Percentiles rank a stretch among this genome's conserved stretches.
Evolutionary conservation across 2,797 vertebrate genomes (phyloP).

Genomic region (Uromys caudimaculatus): DNA sequence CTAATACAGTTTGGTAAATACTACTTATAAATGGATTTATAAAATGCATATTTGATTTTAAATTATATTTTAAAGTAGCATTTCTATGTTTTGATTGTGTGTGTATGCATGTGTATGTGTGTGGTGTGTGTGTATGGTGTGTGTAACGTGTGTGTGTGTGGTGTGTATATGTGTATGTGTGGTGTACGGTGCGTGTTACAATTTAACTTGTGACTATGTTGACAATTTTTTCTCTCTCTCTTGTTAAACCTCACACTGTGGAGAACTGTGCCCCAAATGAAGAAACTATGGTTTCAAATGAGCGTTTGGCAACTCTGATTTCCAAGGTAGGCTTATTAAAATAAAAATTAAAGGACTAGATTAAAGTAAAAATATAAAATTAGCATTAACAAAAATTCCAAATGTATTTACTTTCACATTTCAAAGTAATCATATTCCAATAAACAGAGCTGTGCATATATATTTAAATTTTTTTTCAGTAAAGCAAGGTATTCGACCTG

Average conservation of each 20-base stretch:
- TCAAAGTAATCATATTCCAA: conserved; percentile 47
- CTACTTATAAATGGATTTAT: neutral
- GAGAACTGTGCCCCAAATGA: conserved; percentile 63
- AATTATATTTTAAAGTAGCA: neutral
- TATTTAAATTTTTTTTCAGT: neutral
- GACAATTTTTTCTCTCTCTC: conserved; percentile 7
- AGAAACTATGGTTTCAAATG: conserved; percentile 67
- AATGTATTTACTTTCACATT: conserved; percentile 49
- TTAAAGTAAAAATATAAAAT: conserved; percentile 53
- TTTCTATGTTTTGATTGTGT: neutral
- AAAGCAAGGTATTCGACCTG: conserved; percentile 44
- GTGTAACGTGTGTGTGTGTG: neutral
- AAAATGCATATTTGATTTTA: conserved; percentile 67
- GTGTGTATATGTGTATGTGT: neutral
- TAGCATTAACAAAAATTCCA: conserved; percentile 57
- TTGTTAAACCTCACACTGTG: conserved; percentile 64
- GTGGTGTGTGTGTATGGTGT: neutral
- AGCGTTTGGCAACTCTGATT: conserved; percentile 54
- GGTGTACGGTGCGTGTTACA: neutral
- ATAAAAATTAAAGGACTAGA: conserved; percentile 56
- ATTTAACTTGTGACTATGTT: neutral
- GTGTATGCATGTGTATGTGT: neutral
- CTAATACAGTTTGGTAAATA: conserved; percentile 51
- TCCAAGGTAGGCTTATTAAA: conserved; percentile 25
- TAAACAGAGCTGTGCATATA: neutral